A percentile compares a stretch with the other conserved stretches of the same genome.
Conservation (phyloP, 2,113 vertebrate species). For the Suncus etruscus region DNA sequence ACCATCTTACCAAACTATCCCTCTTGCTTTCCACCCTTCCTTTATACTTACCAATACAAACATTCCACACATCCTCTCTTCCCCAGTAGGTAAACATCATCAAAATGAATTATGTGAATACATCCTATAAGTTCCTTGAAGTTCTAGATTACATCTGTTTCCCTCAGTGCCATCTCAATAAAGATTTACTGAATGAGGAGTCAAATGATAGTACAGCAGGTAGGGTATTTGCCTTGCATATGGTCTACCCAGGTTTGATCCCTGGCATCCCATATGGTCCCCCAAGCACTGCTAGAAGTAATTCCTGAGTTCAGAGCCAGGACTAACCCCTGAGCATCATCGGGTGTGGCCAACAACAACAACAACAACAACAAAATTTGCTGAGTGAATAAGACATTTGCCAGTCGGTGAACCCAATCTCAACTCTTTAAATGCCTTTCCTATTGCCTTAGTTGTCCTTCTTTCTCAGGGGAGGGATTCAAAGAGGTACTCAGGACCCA, state of each 20-base stretch:
- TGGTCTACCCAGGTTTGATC: too few relatives aligned
- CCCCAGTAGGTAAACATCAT: not conserved
- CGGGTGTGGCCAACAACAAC: too few relatives aligned
- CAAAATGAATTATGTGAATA: not conserved
- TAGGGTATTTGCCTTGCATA: too few relatives aligned
- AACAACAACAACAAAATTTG: too few relatives aligned
- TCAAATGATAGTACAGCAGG: too few relatives aligned
- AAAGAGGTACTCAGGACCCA: too few relatives aligned
- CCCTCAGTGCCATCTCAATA: not conserved
- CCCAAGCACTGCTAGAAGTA: too few relatives aligned
- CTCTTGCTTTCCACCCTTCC: not conserved
- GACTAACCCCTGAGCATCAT: too few relatives aligned
- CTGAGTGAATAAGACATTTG: not conserved
- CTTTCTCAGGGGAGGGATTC: not conserved
- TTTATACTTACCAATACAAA: not conserved
- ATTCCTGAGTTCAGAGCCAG: too few relatives aligned
- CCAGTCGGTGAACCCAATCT: not conserved
- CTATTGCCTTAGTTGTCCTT: not conserved
- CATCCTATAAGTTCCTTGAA: constrained; percentile 14
- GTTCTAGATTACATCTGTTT: not conserved
- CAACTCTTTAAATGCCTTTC: constrained; percentile 25
- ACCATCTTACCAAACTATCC: not conserved
- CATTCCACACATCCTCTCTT: too few relatives aligned
- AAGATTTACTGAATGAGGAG: not conserved
- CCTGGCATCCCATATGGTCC: too few relatives aligned